phyloP scores from a whole-genome alignment of 2,888 invertebrate genomes.

The Smittia sp. region DNA sequence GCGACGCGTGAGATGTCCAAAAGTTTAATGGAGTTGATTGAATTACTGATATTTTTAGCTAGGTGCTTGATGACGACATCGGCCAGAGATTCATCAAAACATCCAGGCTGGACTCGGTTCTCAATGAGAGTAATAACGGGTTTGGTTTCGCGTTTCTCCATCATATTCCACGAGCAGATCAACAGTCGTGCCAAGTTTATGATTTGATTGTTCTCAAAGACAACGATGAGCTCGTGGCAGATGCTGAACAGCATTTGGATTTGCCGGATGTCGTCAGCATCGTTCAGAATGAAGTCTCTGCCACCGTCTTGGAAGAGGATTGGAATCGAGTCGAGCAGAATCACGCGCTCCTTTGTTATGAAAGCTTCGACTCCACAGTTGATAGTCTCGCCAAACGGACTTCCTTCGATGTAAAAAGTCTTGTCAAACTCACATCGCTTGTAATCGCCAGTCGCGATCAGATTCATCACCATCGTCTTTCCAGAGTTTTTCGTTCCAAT shows the following conservation, averaged over 20 bases:
- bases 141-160: background rate
- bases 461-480: constrained; percentile 86
- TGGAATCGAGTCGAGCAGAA: background rate
- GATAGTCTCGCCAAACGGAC: background rate
- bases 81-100: background rate
- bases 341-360: background rate
- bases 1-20: background rate
- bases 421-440: background rate
- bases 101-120: background rate
- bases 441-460: constrained; percentile 60
- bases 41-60: background rate
- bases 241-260: background rate
- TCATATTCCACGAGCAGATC: background rate
- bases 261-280: background rate
- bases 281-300: background rate
- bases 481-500: constrained; percentile 82
- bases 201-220: background rate
- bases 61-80: background rate
- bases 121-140: background rate
- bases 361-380: background rate
- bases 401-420: background rate
- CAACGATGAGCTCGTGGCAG: background rate
- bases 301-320: background rate
- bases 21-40: background rate
- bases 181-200: background rate